Base-by-base conservation (phyloP, 2,797 vertebrate species). In the Cheracebus regulus region DNA sequence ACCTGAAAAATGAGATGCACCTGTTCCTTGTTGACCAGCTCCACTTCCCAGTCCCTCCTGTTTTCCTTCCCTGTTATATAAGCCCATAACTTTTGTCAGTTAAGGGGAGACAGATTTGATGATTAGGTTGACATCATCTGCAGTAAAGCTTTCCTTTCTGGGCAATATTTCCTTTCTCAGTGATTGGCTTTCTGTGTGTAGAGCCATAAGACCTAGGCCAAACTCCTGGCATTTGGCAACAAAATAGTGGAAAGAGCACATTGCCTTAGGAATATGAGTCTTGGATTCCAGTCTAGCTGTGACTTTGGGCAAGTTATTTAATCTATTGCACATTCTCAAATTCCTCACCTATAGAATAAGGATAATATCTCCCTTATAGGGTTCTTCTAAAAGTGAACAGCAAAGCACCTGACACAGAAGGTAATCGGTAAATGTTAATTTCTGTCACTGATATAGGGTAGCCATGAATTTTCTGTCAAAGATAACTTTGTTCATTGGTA, bases 241-340 rank as follows among this genome's bases (percentile, higher is more conserved):
- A n/a, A 67, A 67, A 67, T n/a, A 89, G 48, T 44, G 17, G 9
- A 39, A 64, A 95, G 58, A 55, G 22, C 39, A 72, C n/a, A 55
- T 28, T 90, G 82, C 26, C 28, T 95, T 88, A 96, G 61, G 61
- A 83, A 95, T 82, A 24, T 70, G 58, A 94, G 50, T 89, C 46
- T 83, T 95, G 75, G 44, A 64, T 91, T 79, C 46, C 30, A 86
- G 61, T 46, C 22, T 41, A 94, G 52, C 57, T 92, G 48, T 44
- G 22, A 80, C 17, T 94, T 81, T 73, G 46, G 72, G 41, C 22
- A 93, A 91, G 41, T 91, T 88, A 81, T 73, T 94, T 95, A 95
- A 89, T 48, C 75, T 73, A 52, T 50, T 20, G 17, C 24, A 92
- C 41, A 61, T 64, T 58, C 19, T 96, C 52, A 70, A 81, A 61